A percentile compares a stretch with the other conserved stretches of the same genome.
Evolutionary conservation across 2,888 invertebrate species (phyloP).

Genomic region (Amphipoea lucens): DNA sequence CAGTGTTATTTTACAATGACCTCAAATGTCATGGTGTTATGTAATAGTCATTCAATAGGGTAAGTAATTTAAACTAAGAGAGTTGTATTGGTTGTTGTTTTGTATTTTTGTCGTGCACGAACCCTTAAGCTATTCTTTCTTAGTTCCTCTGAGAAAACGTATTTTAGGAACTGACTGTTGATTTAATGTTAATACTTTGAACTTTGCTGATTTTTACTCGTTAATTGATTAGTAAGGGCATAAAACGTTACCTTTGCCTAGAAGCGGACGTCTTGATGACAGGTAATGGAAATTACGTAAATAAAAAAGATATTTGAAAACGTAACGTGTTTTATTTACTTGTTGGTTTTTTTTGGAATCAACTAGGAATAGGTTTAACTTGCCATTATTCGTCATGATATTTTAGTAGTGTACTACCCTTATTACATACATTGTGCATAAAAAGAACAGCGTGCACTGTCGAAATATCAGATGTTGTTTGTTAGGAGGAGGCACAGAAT

Average conservation of each 20-base stretch:
- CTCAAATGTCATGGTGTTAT: not conserved
- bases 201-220: not conserved
- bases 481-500: constrained; percentile 63
- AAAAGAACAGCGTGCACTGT: constrained; percentile 51
- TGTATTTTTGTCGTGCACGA: too few relatives aligned
- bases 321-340: constrained; percentile 17
- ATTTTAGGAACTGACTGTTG: not conserved
- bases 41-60: not conserved
- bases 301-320: not conserved
- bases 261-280: not conserved
- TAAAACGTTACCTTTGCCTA: not conserved
- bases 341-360: constrained; percentile 2
- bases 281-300: not conserved
- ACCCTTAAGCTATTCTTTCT: not conserved
- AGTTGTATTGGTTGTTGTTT: not conserved
- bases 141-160: not conserved
- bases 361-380: not conserved
- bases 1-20: not conserved
- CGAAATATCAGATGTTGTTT: constrained; percentile 62
- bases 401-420: not conserved
- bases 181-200: constrained; percentile 16
- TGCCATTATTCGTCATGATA: constrained; percentile 5
- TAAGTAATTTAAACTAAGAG: not conserved
- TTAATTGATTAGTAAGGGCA: not conserved
- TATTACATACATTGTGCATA: constrained; percentile 29